Conservation (phyloP, 2,888 invertebrate species). For the Ctena decussata region DNA sequence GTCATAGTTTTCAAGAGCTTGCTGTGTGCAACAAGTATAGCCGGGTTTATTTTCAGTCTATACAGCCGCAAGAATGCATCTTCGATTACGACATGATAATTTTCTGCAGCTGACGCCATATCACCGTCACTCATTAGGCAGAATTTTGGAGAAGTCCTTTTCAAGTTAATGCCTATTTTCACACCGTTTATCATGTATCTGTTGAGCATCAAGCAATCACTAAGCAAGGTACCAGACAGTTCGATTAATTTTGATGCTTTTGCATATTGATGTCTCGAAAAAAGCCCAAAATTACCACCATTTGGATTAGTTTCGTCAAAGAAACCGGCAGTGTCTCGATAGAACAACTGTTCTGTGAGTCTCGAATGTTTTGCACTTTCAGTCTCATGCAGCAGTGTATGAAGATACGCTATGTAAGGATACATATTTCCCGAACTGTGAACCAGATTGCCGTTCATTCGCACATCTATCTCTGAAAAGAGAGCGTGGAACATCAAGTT, state of each 20-base stretch:
- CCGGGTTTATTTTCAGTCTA: constrained; percentile 19
- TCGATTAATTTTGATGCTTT: constrained; percentile 4
- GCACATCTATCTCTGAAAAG: constrained; percentile 2
- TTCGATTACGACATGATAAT: constrained; percentile 22
- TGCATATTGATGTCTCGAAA: background rate
- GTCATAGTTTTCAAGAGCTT: constrained; percentile 20
- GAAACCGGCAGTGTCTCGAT: constrained; percentile 4
- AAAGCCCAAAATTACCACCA: constrained; percentile 26
- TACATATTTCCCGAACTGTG: constrained; percentile 9
- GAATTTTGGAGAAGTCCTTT: constrained; percentile 2
- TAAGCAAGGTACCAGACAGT: constrained; percentile 7
- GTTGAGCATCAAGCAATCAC: constrained; percentile 21
- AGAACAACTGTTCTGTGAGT: constrained; percentile 9
- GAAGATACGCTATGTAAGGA: constrained; percentile 8
- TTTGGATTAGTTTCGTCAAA: constrained; percentile 11
- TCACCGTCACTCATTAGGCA: constrained; percentile 13
- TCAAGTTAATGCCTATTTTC: background rate
- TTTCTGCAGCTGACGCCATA: background rate
- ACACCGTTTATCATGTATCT: constrained; percentile 17
- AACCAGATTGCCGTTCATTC: constrained; percentile 11
- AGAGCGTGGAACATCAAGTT: constrained; percentile 13
- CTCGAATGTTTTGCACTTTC: background rate
- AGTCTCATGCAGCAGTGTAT: background rate
- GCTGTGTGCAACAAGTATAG: constrained; percentile 12
- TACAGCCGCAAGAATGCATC: constrained; percentile 19